Evolutionary conservation across 2,797 vertebrate genomes (phyloP).

Genomic region (Kryptolebias ocellatus): DNA sequence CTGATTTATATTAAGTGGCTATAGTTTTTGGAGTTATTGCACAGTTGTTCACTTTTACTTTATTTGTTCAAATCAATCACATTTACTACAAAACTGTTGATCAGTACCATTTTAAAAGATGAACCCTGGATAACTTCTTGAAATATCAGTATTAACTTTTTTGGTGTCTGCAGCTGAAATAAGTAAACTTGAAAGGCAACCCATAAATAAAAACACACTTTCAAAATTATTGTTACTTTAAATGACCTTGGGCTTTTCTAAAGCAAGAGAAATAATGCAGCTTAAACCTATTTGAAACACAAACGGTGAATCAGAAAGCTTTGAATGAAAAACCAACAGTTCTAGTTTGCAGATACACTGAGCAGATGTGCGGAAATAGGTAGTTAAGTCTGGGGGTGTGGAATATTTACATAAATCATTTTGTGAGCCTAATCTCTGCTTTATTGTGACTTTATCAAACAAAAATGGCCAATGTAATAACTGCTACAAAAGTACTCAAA

Average conservation of each 20-base stretch:
- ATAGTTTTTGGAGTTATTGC: not conserved
- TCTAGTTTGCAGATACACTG: constrained; percentile 12
- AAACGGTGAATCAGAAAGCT: constrained; percentile 36
- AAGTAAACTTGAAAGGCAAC: constrained; percentile 40
- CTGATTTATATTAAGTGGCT: not conserved
- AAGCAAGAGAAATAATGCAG: constrained; percentile 17
- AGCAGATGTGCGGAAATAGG: constrained; percentile 11
- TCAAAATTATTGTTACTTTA: constrained; percentile 39
- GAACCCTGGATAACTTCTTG: constrained; percentile 49
- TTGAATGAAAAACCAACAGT: constrained; percentile 25
- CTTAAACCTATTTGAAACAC: constrained; percentile 42
- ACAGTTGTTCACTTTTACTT: not conserved
- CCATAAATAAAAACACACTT: constrained; percentile 28
- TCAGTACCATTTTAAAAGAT: constrained; percentile 48
- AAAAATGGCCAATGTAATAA: constrained; percentile 30
- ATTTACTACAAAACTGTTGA: constrained; percentile 7
- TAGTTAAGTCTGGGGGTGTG: constrained; percentile 9
- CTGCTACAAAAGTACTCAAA: constrained; percentile 15
- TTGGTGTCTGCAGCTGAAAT: constrained; percentile 53
- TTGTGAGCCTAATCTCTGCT: constrained; percentile 7
- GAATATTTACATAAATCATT: constrained; percentile 29
- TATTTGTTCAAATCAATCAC: constrained; percentile 9
- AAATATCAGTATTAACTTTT: constrained; percentile 61
- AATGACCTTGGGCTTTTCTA: constrained; percentile 53
- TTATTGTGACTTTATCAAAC: constrained; percentile 21